phyloP scores from a whole-genome alignment of 2,888 invertebrate genomes.

The Drosophila fungiperda region DNA sequence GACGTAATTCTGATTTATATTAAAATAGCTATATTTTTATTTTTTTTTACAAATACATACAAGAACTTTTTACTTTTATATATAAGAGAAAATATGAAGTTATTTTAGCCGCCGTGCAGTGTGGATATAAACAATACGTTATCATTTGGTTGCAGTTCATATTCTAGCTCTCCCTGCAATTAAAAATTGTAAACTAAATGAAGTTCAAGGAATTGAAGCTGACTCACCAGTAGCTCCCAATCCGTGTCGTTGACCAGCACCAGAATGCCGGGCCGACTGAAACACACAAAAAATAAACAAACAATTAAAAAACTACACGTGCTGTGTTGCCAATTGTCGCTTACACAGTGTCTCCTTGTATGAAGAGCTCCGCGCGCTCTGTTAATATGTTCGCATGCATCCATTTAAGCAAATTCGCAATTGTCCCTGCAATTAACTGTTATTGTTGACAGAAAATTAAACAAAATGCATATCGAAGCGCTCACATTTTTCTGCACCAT shows the following conservation, averaged over 20 bases:
- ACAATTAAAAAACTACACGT: background rate
- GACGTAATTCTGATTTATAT: conserved; percentile 77
- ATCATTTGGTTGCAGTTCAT: conserved; percentile 89
- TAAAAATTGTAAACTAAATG: conserved; percentile 64
- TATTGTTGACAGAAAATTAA: conserved; percentile 67
- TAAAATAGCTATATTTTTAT: background rate
- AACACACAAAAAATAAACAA: conserved; percentile 11
- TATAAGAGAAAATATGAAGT: background rate
- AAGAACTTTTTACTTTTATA: conserved; percentile 4
- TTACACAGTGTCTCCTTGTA: conserved; percentile 85
- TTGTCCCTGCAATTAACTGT: conserved; percentile 86
- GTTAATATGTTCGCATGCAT: conserved; percentile 93
- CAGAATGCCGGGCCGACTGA: conserved; percentile 93
- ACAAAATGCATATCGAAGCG: background rate
- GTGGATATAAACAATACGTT: conserved; percentile 93
- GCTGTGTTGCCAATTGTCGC: conserved; percentile 22
- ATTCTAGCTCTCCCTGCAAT: conserved; percentile 88
- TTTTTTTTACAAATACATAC: conserved; percentile 12
- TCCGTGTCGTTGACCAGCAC: conserved; percentile 97
- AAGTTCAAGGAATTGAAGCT: background rate
- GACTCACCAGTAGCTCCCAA: conserved; percentile 92
- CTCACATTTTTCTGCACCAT: conserved; percentile 86
- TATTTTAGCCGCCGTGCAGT: conserved; percentile 91
- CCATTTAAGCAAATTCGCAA: conserved; percentile 91
- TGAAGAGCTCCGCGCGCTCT: conserved; percentile 92